Evolutionary conservation across 2,113 vertebrate species (phyloP).

Genomic region (Prolemur simus): DNA sequence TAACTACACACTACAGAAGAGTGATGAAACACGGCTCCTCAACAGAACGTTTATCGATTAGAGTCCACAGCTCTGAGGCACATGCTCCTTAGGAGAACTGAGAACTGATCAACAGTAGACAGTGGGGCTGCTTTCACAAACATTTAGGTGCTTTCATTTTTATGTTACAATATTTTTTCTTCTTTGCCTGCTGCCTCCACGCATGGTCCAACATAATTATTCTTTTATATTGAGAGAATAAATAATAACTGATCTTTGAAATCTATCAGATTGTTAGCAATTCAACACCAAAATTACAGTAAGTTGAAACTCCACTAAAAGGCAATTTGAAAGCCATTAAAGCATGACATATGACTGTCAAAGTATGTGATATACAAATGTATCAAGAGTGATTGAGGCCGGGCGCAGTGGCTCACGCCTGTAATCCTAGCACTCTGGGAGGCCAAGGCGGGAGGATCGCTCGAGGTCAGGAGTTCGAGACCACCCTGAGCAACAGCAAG

Average conservation of each 20-base stretch:
- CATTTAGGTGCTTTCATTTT: neutral
- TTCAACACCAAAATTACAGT: neutral
- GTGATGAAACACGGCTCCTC: neutral
- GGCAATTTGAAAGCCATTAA: conserved; percentile 30
- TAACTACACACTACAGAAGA: neutral
- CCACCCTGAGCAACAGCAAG: no score
- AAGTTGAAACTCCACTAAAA: neutral
- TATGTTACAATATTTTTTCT: neutral
- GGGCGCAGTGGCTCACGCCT: no score
- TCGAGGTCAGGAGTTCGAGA: no score
- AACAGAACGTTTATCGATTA: neutral
- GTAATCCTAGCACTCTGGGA: no score
- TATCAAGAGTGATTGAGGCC: no score
- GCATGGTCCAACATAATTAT: neutral
- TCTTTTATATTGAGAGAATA: neutral
- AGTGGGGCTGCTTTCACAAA: neutral
- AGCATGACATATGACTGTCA: neutral
- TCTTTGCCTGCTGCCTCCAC: neutral
- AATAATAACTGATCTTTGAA: conserved; percentile 16
- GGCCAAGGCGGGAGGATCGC: no score
- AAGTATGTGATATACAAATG: neutral
- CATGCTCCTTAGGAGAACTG: neutral
- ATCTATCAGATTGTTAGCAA: neutral
- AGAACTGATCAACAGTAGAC: neutral
- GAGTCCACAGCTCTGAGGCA: neutral